A percentile compares a stretch with the other conserved stretches of the same genome.
Evolutionary conservation across 92 coral and sea anemone genomes (phyloP).

Genomic region (Muricea muricata): DNA sequence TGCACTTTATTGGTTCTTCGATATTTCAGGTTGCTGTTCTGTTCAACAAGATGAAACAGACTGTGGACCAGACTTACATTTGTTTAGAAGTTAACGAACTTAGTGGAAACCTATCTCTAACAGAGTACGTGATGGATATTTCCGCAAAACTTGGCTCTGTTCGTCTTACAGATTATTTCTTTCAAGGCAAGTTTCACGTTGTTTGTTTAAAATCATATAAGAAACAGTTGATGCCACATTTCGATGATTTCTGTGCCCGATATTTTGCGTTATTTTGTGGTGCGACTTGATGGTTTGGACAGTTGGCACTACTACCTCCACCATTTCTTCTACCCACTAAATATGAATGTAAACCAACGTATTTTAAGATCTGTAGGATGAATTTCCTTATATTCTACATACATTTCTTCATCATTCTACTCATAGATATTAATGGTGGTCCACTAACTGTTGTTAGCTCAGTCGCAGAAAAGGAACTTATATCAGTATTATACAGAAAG

Average conservation of each 20-base stretch:
- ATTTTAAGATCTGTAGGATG: no score
- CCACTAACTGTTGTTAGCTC: conserved; percentile 79
- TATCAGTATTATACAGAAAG: conserved; percentile 75
- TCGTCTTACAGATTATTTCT: conserved; percentile 81
- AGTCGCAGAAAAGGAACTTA: conserved; percentile 78
- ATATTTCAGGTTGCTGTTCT: conserved; percentile 76
- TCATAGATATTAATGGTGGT: conserved; percentile 76
- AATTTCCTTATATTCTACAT: background rate
- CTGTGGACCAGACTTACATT: conserved; percentile 72
- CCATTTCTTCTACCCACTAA: no score
- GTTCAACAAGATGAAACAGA: conserved; percentile 69
- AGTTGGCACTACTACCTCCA: no score
- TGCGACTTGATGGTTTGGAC: no score
- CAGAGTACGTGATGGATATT: conserved; percentile 69
- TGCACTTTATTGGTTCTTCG: no score
- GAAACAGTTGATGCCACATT: no score
- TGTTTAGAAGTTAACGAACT: conserved; percentile 78
- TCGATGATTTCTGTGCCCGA: no score
- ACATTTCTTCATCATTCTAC: background rate
- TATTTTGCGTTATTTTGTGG: no score
- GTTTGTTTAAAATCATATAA: background rate
- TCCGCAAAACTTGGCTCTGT: conserved; percentile 80
- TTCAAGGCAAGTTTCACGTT: conserved; percentile 59
- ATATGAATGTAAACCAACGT: no score
- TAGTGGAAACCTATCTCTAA: conserved; percentile 61